phyloP scores from a whole-genome alignment of 2,888 invertebrate genomes.

The Yponomeuta plumbellus region DNA sequence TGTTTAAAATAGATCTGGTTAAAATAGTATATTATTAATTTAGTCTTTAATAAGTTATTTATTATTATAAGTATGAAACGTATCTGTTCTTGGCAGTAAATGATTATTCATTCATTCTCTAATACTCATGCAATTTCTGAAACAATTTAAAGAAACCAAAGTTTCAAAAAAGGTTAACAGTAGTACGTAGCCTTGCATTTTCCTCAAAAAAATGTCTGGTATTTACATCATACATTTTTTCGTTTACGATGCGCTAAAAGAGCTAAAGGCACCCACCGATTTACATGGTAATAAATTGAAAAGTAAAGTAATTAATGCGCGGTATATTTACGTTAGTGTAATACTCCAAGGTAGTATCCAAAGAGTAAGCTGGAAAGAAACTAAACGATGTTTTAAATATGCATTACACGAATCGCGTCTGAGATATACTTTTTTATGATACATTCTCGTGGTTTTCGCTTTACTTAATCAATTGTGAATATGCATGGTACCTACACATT shows the following conservation, averaged over 20 bases:
- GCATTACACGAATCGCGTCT: not conserved
- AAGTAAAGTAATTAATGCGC: not conserved
- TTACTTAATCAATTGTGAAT: not conserved
- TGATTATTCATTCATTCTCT: too few species aligned
- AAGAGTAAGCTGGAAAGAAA: not conserved
- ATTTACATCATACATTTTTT: not conserved
- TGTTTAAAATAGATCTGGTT: too few species aligned
- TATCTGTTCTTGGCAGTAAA: too few species aligned
- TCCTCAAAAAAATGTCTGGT: not conserved
- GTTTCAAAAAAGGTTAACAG: not conserved
- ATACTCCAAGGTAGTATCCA: not conserved
- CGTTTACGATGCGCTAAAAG: not conserved
- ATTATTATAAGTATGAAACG: too few species aligned
- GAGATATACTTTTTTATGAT: not conserved
- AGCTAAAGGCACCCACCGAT: not conserved
- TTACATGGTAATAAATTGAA: not conserved
- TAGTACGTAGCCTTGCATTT: not conserved
- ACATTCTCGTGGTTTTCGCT: not conserved
- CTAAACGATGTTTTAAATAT: not conserved
- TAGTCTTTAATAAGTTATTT: too few species aligned
- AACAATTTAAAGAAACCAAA: too few species aligned
- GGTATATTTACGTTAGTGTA: not conserved
- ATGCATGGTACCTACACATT: not conserved
- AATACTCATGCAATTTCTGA: too few species aligned
- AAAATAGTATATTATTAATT: too few species aligned